These are phyloP conservation scores for Myoxocephalus aenaeus DNA, from an alignment of 2,797 vertebrate species.

Conservation along the genomic window DNA sequence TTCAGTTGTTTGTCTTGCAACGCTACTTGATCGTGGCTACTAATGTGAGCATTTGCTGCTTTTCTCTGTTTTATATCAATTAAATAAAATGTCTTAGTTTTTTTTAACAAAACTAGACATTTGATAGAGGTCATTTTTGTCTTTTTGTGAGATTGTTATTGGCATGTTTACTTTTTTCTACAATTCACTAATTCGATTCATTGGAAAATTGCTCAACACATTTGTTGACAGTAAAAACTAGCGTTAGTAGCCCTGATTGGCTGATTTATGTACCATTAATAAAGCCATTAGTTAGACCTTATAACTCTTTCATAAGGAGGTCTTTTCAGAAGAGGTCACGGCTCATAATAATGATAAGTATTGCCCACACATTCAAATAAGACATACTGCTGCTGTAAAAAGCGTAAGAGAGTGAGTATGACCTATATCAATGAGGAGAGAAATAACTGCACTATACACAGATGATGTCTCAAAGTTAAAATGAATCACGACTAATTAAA, in stretches of 20 bases:
- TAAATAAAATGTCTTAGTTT: not conserved
- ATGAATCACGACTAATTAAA: slow-evolving; percentile 55
- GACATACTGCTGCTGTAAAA: slow-evolving; percentile 30
- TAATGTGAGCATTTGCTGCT: not conserved
- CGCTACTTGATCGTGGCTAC: not conserved
- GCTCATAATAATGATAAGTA: slow-evolving; percentile 8
- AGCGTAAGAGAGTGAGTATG: slow-evolving; percentile 52
- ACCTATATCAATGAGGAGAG: slow-evolving; percentile 51
- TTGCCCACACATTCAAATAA: slow-evolving; percentile 46
- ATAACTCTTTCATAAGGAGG: slow-evolving; percentile 6
- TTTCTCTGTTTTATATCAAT: not conserved
- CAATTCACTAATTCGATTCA: not conserved
- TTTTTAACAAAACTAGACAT: not conserved
- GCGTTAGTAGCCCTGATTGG: not conserved
- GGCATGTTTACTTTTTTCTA: not conserved
- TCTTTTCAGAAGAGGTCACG: not conserved
- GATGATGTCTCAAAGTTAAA: slow-evolving; percentile 51
- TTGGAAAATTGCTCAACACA: not conserved
- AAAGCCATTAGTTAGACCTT: not conserved
- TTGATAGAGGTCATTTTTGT: not conserved
- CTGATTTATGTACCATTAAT: not conserved
- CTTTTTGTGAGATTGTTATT: not conserved
- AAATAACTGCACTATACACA: slow-evolving; percentile 28
- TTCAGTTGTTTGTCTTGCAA: not conserved
- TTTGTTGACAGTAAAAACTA: not conserved